These are phyloP conservation scores for Microplitis deprimator DNA, from an alignment of 2,888 invertebrate species.

Conservation along the genomic window DNA sequence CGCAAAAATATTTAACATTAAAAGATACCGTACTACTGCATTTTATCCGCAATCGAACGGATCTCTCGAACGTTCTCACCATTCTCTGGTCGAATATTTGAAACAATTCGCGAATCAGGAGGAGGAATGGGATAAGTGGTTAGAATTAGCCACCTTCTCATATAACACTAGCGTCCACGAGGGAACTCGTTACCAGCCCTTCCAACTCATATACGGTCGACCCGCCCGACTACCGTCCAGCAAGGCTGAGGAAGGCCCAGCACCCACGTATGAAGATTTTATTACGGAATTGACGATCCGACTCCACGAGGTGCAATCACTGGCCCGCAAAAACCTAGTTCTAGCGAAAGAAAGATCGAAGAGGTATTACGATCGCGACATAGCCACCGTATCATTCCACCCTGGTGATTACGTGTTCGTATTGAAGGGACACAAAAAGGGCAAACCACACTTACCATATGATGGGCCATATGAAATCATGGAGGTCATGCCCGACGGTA, in stretches of 20 bases:
- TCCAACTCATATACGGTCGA: constrained; percentile 39
- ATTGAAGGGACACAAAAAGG: no score
- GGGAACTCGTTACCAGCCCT: constrained; percentile 38
- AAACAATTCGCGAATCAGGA: neutral
- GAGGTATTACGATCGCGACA: constrained; percentile 23
- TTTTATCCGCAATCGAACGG: constrained; percentile 17
- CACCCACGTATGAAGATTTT: constrained; percentile 29
- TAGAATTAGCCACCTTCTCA: neutral
- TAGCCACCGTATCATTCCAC: neutral
- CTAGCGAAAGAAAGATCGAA: constrained; percentile 27
- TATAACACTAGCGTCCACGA: constrained; percentile 44
- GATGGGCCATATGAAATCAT: no score
- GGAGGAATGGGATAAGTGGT: neutral
- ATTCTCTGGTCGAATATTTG: constrained; percentile 15
- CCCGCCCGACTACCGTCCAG: constrained; percentile 28
- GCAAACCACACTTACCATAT: no score
- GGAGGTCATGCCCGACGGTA: neutral
- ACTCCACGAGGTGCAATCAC: constrained; percentile 15
- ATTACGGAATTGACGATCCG: no score
- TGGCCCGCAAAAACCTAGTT: constrained; percentile 20
- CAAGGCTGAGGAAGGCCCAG: neutral
- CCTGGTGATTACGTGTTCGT: no score
- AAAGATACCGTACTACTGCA: constrained; percentile 39
- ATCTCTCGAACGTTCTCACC: constrained; percentile 30
- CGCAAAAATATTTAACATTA: neutral